Evolutionary conservation across 2,113 vertebrate genomes (phyloP).

Genomic region (Stegastes partitus): DNA sequence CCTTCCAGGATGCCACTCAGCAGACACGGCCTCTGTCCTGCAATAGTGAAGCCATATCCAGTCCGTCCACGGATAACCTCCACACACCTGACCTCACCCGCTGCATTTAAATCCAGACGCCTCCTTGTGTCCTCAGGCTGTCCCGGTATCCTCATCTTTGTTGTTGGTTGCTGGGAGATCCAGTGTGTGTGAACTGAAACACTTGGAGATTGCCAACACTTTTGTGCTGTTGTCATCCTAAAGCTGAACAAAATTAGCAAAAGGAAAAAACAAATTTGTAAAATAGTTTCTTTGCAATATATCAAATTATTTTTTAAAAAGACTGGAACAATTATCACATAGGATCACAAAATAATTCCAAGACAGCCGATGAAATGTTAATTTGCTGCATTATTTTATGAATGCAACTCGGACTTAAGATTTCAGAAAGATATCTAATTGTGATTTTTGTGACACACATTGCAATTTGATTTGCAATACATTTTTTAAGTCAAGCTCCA

Average conservation of each 20-base stretch:
- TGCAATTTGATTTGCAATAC: too few relatives aligned
- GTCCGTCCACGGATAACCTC: constrained; percentile 91
- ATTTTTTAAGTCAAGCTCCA: too few relatives aligned
- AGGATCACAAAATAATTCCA: too few relatives aligned
- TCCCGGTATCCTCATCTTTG: constrained; percentile 89
- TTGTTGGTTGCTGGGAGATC: constrained; percentile 13
- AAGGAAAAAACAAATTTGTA: not conserved
- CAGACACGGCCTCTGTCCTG: constrained; percentile 92
- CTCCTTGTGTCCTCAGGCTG: constrained; percentile 84
- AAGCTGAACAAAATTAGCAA: constrained; percentile 4
- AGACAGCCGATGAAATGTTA: too few relatives aligned
- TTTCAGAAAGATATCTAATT: too few relatives aligned
- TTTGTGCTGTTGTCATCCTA: constrained; percentile 71
- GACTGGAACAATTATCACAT: too few relatives aligned
- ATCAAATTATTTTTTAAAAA: not conserved
- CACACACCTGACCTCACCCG: constrained; percentile 85
- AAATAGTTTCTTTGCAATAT: not conserved
- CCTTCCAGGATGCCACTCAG: constrained; percentile 93
- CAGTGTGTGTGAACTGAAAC: constrained; percentile 50
- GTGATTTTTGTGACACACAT: too few relatives aligned
- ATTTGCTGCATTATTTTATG: too few relatives aligned
- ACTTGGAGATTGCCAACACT: constrained; percentile 62
- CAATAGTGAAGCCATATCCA: constrained; percentile 95
- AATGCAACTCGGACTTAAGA: too few relatives aligned
- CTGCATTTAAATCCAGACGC: constrained; percentile 79